Percentiles rank a stretch among this genome's conserved stretches.
Conservation (phyloP, 2,113 vertebrate species). For the Clarias gariepinus region DNA sequence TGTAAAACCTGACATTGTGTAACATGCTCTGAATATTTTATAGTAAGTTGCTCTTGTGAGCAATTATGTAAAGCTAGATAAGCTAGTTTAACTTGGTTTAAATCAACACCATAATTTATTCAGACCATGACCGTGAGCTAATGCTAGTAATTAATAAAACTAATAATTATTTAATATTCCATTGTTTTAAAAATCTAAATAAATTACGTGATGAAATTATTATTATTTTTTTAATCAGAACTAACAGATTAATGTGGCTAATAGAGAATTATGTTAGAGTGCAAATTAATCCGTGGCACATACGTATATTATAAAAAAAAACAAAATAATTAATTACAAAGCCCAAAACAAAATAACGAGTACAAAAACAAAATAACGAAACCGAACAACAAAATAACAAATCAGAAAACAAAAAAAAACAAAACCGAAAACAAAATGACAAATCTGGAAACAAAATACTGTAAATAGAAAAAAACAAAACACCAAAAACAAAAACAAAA, state of each 20-base stretch:
- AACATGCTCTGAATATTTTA: constrained; percentile 46
- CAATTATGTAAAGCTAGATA: not conserved
- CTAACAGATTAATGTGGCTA: not conserved
- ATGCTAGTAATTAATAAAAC: not conserved
- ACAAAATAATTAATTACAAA: not conserved
- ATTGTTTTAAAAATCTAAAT: not conserved
- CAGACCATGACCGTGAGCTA: not conserved
- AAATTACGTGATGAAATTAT: not conserved
- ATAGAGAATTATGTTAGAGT: not conserved
- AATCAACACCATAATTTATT: not conserved
- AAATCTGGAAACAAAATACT: too few relatives aligned
- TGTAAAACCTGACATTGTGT: constrained; percentile 40
- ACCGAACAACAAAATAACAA: not conserved
- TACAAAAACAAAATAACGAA: too few relatives aligned
- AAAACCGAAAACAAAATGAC: too few relatives aligned
- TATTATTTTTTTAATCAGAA: not conserved
- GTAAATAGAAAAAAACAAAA: too few relatives aligned
- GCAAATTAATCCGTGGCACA: not conserved
- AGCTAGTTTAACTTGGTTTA: not conserved
- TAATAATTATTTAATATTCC: not conserved
- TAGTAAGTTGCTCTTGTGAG: constrained; percentile 22
- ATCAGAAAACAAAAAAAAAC: too few relatives aligned
- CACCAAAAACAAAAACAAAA: too few relatives aligned
- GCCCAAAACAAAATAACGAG: too few relatives aligned
- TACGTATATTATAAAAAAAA: too few relatives aligned